Percentiles rank a stretch among this genome's conserved stretches.
Evolutionary conservation across 2,113 vertebrate species (phyloP).

Genomic region (Peromyscus californicus): DNA sequence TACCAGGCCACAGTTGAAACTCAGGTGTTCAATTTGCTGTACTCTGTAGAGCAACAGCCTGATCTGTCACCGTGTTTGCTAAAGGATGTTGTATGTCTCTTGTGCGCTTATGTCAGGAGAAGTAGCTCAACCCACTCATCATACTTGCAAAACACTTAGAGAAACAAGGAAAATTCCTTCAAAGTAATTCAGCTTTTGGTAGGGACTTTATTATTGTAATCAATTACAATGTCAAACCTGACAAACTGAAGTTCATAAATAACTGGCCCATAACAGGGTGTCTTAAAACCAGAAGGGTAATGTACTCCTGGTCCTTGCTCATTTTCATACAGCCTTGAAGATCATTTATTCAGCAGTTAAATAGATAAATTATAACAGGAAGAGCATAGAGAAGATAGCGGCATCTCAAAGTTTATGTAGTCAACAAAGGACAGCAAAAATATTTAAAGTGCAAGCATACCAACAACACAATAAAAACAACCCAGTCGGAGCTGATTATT

Average conservation of each 20-base stretch:
- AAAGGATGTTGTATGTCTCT: constrained; percentile 66
- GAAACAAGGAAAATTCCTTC: constrained; percentile 67
- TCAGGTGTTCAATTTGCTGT: constrained; percentile 70
- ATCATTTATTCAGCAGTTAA: constrained; percentile 21
- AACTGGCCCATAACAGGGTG: constrained; percentile 38
- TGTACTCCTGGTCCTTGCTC: not conserved
- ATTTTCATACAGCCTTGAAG: constrained; percentile 65
- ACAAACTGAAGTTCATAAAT: constrained; percentile 72
- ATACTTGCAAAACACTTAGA: constrained; percentile 77
- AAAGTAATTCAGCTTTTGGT: constrained; percentile 73
- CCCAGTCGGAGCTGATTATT: not conserved
- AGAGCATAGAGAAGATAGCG: not conserved
- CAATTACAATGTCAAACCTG: constrained; percentile 73
- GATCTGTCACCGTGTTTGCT: constrained; percentile 51
- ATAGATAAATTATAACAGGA: not conserved
- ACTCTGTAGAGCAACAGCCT: constrained; percentile 63
- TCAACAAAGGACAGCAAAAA: not conserved
- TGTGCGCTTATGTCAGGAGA: constrained; percentile 66
- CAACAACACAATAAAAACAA: constrained; percentile 18
- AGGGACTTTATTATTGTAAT: constrained; percentile 73
- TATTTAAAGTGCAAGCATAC: not conserved
- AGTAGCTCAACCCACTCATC: constrained; percentile 63
- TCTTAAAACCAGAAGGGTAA: constrained; percentile 47
- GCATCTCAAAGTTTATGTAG: constrained; percentile 13
- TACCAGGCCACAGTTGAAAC: constrained; percentile 55